These are phyloP conservation scores for Arge pagana DNA, from an alignment of 2,888 invertebrate genomes.

Conservation along the genomic window DNA sequence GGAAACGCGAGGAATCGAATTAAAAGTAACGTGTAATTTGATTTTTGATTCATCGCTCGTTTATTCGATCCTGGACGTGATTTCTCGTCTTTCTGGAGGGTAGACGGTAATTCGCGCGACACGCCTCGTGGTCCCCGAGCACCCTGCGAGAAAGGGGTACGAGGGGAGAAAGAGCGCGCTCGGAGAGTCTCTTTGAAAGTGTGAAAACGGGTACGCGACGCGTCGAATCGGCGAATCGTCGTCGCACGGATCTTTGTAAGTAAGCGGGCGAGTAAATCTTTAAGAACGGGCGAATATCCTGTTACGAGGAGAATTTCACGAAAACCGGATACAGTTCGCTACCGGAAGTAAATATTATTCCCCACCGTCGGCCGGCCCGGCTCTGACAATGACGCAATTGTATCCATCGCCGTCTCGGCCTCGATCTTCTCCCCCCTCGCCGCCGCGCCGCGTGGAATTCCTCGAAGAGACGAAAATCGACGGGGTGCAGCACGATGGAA, in stretches of 20 bases:
- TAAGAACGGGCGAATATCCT: constrained; percentile 28
- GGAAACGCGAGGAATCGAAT: constrained; percentile 46
- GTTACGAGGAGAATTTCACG: constrained; percentile 32
- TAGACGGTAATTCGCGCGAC: constrained; percentile 21
- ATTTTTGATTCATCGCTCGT: constrained; percentile 32
- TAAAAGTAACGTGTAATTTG: constrained; percentile 55
- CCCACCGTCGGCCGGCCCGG: constrained; percentile 17
- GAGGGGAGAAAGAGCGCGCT: background rate
- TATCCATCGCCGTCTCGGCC: constrained; percentile 29
- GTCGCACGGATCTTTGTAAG: no score
- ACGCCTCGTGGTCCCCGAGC: constrained; percentile 15
- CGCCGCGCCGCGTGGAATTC: no score
- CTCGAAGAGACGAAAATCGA: no score
- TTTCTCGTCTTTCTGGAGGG: constrained; percentile 11
- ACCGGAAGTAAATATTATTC: constrained; percentile 53
- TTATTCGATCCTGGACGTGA: constrained; percentile 33
- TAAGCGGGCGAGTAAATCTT: no score
- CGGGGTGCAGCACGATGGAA: no score
- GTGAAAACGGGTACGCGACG: no score
- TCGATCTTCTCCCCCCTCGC: no score
- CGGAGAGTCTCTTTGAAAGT: no score
- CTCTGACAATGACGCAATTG: constrained; percentile 47
- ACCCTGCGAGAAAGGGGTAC: background rate
- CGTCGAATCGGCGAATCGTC: no score
- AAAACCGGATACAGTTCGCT: constrained; percentile 31